These are phyloP conservation scores for Serilophus lunatus DNA, from an alignment of 2,113 vertebrate genomes.

Conservation along the genomic window DNA sequence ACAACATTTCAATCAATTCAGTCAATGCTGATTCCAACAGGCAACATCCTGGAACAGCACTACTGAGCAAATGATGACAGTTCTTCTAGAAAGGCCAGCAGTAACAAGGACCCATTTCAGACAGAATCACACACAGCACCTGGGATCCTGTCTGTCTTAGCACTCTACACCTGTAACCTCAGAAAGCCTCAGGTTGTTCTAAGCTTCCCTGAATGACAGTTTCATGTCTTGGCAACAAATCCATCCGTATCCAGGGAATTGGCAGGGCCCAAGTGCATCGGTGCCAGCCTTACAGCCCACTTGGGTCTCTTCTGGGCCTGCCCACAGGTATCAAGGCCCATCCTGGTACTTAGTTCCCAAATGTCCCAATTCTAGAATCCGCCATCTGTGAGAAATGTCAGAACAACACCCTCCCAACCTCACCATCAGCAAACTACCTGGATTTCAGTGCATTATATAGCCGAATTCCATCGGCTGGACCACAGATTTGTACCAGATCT, in stretches of 20 bases:
- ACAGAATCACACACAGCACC: not conserved
- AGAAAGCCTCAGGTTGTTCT: conserved; percentile 12
- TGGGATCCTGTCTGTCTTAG: not conserved
- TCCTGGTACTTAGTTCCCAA: not conserved
- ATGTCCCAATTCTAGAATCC: not conserved
- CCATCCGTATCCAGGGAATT: not conserved
- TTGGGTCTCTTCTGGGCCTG: conserved; percentile 12
- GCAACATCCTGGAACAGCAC: not conserved
- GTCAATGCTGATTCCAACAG: too few relatives aligned
- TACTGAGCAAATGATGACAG: not conserved
- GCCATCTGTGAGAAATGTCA: not conserved
- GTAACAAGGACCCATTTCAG: not conserved
- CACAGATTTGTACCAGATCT: conserved; percentile 93
- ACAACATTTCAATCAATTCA: not conserved
- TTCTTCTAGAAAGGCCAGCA: not conserved
- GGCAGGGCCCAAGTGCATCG: not conserved
- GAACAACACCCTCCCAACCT: not conserved
- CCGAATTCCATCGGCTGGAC: conserved; percentile 91
- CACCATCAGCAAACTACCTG: conserved; percentile 70
- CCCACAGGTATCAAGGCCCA: not conserved
- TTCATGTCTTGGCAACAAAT: conserved; percentile 52
- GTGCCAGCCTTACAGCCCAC: conserved; percentile 25
- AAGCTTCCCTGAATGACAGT: conserved; percentile 21
- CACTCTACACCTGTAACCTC: not conserved
- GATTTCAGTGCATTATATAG: conserved; percentile 94